Evolutionary conservation across 1,140 invertebrate species (phyloP).

Genomic region (Maniola jurtina): DNA sequence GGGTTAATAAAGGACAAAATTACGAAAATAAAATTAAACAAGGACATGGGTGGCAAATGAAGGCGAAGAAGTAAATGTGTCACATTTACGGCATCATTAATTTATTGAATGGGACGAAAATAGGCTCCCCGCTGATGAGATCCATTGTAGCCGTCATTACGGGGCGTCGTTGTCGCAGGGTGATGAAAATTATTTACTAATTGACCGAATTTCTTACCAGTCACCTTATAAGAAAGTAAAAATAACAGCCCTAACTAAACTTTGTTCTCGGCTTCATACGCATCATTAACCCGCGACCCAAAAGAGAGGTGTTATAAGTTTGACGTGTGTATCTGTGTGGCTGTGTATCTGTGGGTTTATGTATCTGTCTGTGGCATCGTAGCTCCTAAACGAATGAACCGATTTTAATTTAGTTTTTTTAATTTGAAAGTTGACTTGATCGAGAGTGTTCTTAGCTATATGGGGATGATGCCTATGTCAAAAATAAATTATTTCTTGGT

Average conservation of each 20-base stretch:
- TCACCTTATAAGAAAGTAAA: background rate
- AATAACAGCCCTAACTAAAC: background rate
- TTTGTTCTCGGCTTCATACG: too few relatives aligned
- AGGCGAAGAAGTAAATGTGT: slow-evolving; percentile 17
- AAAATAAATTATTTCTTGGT: too few relatives aligned
- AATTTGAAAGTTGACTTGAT: too few relatives aligned
- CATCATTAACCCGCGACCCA: too few relatives aligned
- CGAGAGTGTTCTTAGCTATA: too few relatives aligned
- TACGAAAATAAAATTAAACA: background rate
- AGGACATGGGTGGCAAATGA: slow-evolving; percentile 8
- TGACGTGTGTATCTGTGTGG: too few relatives aligned
- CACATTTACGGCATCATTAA: slow-evolving; percentile 32
- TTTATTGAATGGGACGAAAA: slow-evolving; percentile 27
- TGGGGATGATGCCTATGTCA: too few relatives aligned
- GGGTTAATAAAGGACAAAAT: slow-evolving; percentile 2
- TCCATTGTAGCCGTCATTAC: slow-evolving; percentile 26
- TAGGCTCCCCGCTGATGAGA: slow-evolving; percentile 18
- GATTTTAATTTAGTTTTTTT: too few relatives aligned
- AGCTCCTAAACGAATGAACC: too few relatives aligned
- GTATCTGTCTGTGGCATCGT: too few relatives aligned
- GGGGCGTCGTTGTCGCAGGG: slow-evolving; percentile 7
- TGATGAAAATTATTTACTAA: slow-evolving; percentile 20
- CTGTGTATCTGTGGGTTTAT: too few relatives aligned
- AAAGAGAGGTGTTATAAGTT: too few relatives aligned
- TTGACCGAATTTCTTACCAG: slow-evolving; percentile 13